Conservation (phyloP, 2,888 invertebrate genomes). For the Caenorhabditis imperialis region DNA sequence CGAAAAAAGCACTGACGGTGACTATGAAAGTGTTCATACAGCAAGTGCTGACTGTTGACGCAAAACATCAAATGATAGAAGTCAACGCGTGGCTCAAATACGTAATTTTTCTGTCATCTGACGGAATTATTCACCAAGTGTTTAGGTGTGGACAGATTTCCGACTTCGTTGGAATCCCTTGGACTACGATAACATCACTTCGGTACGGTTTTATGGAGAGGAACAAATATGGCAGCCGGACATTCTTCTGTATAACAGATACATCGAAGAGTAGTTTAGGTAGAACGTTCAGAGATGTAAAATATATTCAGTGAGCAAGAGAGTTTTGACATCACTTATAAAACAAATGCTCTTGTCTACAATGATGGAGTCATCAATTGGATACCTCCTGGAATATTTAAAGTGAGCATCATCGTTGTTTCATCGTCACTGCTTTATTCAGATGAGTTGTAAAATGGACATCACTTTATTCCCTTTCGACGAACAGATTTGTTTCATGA, state of each 20-base stretch:
- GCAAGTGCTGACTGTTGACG: slow-evolving; percentile 80
- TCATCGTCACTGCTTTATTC: neutral
- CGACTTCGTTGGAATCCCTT: slow-evolving; percentile 69
- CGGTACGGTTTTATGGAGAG: slow-evolving; percentile 65
- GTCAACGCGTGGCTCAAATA: slow-evolving; percentile 74
- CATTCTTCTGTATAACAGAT: slow-evolving; percentile 71
- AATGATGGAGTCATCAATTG: slow-evolving; percentile 69
- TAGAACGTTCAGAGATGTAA: neutral
- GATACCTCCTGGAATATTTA: slow-evolving; percentile 72
- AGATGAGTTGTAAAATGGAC: slow-evolving; percentile 68
- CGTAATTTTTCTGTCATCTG: too few relatives aligned
- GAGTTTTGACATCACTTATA: slow-evolving; percentile 68
- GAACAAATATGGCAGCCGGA: slow-evolving; percentile 72
- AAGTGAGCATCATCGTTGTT: slow-evolving; percentile 30
- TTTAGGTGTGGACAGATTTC: slow-evolving; percentile 67
- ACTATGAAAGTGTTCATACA: slow-evolving; percentile 69
- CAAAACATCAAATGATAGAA: slow-evolving; percentile 72
- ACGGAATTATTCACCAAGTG: too few relatives aligned
- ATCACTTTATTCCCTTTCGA: slow-evolving; percentile 70
- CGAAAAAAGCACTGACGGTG: slow-evolving; percentile 59
- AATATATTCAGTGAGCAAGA: slow-evolving; percentile 68
- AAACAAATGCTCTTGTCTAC: slow-evolving; percentile 69
- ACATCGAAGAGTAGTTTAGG: slow-evolving; percentile 42
- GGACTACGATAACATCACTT: slow-evolving; percentile 66
- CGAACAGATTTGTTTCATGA: slow-evolving; percentile 67